phyloP scores from a whole-genome alignment of 2,797 vertebrate species.

The Pelochelys cantorii region DNA sequence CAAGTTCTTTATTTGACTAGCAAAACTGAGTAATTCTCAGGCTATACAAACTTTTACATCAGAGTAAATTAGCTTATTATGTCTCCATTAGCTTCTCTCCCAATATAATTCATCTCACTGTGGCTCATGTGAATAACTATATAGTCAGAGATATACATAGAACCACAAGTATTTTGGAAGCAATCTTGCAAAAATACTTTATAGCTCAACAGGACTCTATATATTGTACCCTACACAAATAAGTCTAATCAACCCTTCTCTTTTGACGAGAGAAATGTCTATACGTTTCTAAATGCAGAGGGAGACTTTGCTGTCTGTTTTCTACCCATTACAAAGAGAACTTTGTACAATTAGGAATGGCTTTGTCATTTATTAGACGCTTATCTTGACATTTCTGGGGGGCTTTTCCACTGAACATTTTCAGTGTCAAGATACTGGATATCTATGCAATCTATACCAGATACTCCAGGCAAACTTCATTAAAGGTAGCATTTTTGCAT shows the following conservation, averaged over 20 bases:
- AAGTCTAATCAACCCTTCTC: constrained; percentile 5
- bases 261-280: constrained; percentile 61
- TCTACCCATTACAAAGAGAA: constrained; percentile 70
- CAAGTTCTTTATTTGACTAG: fast-evolving
- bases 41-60: background rate
- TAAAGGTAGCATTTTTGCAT: background rate
- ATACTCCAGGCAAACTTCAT: background rate
- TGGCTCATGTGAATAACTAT: fast-evolving
- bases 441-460: background rate
- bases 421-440: constrained; percentile 47
- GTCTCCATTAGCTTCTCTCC: background rate
- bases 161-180: fast-evolving
- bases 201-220: background rate
- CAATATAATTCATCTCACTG: fast-evolving
- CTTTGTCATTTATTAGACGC: constrained; percentile 48
- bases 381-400: constrained; percentile 55
- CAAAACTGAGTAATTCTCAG: background rate
- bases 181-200: background rate
- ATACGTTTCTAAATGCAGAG: constrained; percentile 65
- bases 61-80: background rate
- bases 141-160: fast-evolving
- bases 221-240: background rate
- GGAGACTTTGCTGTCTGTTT: constrained; percentile 41
- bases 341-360: constrained; percentile 74
- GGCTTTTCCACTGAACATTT: constrained; percentile 43